Conservation (phyloP, 1,140 invertebrate species). For the Nephila pilipes region DNA sequence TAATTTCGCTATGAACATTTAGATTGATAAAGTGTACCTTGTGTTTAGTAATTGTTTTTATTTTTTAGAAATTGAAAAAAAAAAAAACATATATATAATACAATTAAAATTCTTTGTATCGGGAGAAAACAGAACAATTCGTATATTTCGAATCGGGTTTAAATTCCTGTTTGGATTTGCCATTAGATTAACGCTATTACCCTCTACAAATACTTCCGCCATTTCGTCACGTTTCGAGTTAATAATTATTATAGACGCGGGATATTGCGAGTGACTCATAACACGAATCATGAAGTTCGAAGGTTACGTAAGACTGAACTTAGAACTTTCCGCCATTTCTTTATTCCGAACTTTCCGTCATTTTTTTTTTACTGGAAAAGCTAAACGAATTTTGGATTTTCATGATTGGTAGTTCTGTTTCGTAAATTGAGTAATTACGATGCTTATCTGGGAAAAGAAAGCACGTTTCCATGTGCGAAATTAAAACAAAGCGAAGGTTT, state of each 20-base stretch:
- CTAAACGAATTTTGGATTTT: background rate
- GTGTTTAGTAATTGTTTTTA: no score
- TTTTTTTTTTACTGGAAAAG: background rate
- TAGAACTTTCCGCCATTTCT: background rate
- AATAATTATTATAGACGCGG: background rate
- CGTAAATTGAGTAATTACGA: conserved; percentile 45
- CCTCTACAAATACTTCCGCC: background rate
- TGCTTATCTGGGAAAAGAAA: background rate
- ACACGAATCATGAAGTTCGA: background rate
- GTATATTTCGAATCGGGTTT: background rate
- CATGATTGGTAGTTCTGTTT: conserved; percentile 13
- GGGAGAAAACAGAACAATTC: no score
- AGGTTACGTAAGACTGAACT: background rate
- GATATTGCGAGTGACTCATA: conserved; percentile 9
- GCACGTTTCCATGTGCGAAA: background rate
- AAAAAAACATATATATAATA: no score
- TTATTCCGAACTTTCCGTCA: background rate
- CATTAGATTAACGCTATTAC: background rate
- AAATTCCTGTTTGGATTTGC: background rate
- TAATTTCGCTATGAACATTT: no score
- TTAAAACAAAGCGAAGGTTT: background rate
- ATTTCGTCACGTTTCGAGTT: conserved; percentile 26
- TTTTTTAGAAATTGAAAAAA: no score
- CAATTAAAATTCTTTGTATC: no score
- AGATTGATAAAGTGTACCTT: no score